Base-by-base conservation (phyloP, 2,888 invertebrate species). In the Tetragonula carbonaria region DNA sequence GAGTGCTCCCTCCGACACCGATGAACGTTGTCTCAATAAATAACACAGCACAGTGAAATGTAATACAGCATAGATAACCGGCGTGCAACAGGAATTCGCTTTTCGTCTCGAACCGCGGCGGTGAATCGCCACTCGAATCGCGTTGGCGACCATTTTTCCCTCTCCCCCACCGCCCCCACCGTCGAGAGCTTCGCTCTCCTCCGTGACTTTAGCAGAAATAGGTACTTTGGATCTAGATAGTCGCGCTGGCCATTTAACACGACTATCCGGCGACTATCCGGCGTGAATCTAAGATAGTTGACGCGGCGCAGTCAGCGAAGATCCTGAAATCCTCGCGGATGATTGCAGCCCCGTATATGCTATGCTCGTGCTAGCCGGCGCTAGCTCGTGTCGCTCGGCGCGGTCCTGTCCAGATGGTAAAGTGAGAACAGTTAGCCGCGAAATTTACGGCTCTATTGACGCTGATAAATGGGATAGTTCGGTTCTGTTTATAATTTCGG, bases 401-500 rank as follows among this genome's bases (percentile, higher is more conserved):
- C 33, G 45, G 23, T n/a, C 67, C 53, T 59, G 65, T 33, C 33
- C 78, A 73, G 87, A 84, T 84, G 84, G 88, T 88, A 84, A 88
- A 88, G 87, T 71, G 75, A 72, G 82, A 86, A 88, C 88, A 86
- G 86, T 88, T 86, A 88, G 74, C 38, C 72, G 86, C 53, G 70
- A 88, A 86, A 88, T 88, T 88, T 88, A 88, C 88, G 88, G 74
- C 87, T 88, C 88, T 84, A 87, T 82, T 82, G 84, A 85, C 82
- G 87, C 71, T 88, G 87, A 88, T 88, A 86, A 88, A 88, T 86
- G 88, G 85, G 86, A 80, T 84, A 82, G 84, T 84, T 86, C 87
- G 76, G 84, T 86, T 28, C 87, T 88, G 86, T 86, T 88, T 88
- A 88, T 88, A 88, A 88, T 88, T 88, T 84, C 45, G 79, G 84